phyloP scores from a whole-genome alignment of 2,113 vertebrate species.

The Campylomormyrus numenius region DNA sequence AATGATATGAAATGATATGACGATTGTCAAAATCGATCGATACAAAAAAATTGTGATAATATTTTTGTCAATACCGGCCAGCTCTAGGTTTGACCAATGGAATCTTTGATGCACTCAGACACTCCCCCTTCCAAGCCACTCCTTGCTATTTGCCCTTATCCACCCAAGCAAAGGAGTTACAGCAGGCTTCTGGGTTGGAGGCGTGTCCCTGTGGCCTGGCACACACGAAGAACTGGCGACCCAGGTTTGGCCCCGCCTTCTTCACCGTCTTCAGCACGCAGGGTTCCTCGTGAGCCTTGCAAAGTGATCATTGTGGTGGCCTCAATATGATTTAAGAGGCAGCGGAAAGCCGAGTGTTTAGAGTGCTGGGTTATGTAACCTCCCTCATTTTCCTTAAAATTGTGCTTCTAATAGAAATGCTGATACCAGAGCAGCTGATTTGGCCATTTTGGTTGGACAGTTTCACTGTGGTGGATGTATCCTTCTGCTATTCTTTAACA shows the following conservation, averaged over 20 bases:
- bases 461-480: background rate
- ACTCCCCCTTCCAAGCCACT: background rate
- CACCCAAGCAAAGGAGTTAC: conserved; percentile 69
- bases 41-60: background rate
- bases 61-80: background rate
- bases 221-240: conserved; percentile 77
- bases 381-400: too few species aligned
- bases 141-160: conserved; percentile 46
- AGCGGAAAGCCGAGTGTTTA: too few species aligned
- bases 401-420: too few species aligned
- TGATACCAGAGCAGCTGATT: too few species aligned
- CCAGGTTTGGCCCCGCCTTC: conserved; percentile 28
- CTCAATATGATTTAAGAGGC: too few species aligned
- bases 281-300: too few species aligned
- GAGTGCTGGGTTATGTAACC: too few species aligned
- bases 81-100: background rate
- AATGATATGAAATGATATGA: background rate
- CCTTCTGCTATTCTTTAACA: background rate
- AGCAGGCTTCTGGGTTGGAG: conserved; percentile 50
- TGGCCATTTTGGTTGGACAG: too few species aligned
- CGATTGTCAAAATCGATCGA: background rate
- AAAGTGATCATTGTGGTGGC: too few species aligned
- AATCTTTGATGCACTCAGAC: background rate
- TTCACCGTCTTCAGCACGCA: too few species aligned
- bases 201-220: conserved; percentile 69